phyloP scores from a whole-genome alignment of 64 coral and sea anemone species.

The Montipora efflorescens region DNA sequence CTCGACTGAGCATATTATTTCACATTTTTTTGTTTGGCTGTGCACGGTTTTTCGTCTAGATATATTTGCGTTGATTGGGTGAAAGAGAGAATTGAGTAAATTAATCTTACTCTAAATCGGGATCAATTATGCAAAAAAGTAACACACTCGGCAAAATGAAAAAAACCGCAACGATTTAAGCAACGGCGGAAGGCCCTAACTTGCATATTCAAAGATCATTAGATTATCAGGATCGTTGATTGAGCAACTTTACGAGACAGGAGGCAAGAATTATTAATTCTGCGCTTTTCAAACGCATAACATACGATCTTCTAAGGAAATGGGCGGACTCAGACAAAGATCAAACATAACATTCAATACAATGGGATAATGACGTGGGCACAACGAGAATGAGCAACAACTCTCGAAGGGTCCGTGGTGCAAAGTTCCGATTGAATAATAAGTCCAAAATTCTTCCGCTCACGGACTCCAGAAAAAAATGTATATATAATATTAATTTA shows the following conservation, averaged over 20 bases:
- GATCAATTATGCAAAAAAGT: constrained; percentile 40
- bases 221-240: constrained; percentile 8
- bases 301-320: neutral
- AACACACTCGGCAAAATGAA: neutral
- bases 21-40: neutral
- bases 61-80: neutral
- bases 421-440: constrained; percentile 40
- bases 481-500: neutral
- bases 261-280: constrained; percentile 40
- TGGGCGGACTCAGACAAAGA: constrained; percentile 15
- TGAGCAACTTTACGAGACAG: constrained; percentile 25
- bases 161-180: neutral
- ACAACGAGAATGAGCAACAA: neutral
- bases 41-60: neutral
- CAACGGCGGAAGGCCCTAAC: neutral
- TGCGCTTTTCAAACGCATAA: neutral
- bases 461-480: neutral
- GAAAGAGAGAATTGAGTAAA: constrained; percentile 10
- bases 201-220: neutral
- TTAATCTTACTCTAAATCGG: constrained; percentile 23
- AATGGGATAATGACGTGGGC: constrained; percentile 9
- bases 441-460: constrained; percentile 32
- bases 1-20: neutral
- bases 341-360: neutral
- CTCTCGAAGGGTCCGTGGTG: neutral